Percentiles rank a stretch among this genome's conserved stretches.
Evolutionary conservation across 2,113 vertebrate genomes (phyloP).

Genomic region (Pachyramphus minor): DNA sequence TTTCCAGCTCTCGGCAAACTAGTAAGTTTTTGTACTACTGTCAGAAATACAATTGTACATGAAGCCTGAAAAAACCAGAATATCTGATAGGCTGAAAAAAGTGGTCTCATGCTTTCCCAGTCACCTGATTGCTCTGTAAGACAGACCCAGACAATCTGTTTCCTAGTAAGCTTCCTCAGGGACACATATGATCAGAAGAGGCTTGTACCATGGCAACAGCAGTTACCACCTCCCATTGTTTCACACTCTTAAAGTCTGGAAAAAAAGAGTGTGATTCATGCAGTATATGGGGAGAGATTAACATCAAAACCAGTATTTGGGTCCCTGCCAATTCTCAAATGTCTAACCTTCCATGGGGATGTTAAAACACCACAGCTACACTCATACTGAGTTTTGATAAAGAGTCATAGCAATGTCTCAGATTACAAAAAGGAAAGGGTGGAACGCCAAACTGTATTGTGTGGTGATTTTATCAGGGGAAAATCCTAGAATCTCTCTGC

Average conservation of each 20-base stretch:
- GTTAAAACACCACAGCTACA: neutral
- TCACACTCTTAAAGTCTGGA: neutral
- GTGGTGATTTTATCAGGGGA: neutral
- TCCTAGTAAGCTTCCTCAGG: conserved; percentile 10
- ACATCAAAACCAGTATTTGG: neutral
- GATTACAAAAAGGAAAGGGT: neutral
- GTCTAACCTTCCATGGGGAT: neutral
- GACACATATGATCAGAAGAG: neutral
- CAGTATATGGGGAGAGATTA: neutral
- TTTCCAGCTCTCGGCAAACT: neutral
- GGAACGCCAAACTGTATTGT: neutral
- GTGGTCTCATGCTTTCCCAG: neutral
- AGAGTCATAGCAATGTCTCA: neutral
- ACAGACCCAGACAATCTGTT: neutral
- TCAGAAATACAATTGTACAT: neutral
- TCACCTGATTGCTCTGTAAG: neutral
- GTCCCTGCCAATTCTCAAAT: neutral
- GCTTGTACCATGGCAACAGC: conserved; percentile 34
- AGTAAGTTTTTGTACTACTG: neutral
- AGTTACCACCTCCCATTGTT: neutral
- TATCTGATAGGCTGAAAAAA: conserved; percentile 15
- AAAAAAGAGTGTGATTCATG: neutral
- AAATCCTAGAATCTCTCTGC: neutral
- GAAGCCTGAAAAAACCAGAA: neutral
- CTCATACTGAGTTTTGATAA: neutral